Base-by-base conservation (phyloP, 2,113 vertebrate genomes). In the Oreotrochilus melanogaster region DNA sequence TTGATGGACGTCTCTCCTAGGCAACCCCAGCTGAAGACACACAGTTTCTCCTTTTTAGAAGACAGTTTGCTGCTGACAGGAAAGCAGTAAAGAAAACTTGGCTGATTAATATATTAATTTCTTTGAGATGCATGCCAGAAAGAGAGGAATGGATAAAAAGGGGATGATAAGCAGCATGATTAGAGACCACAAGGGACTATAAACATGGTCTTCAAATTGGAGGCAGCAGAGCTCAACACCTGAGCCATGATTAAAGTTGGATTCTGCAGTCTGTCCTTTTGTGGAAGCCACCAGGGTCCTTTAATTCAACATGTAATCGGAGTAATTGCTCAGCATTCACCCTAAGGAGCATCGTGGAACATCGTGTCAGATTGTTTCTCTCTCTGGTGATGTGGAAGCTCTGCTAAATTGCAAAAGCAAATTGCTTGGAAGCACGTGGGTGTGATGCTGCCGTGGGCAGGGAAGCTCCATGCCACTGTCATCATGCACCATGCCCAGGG, bases 1-100 rank as follows among this genome's bases (percentile, higher is more conserved):
- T 84, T 89, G 83, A 92, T 31, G 39, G 69, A 80, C 0, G 0
- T 42, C 65, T 81, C 65, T 92, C 47, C 72, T 35, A 35, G 71
- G 70, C 67, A 95, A 72, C 70, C 18, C 51, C 43, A 60, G 50
- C 61, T 86, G 78, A 89, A 89, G 78, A 65, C 43, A 66, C 35
- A 23, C 47, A 18, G 37, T 50, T 74, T 18, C 39, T 94, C 48
- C 39, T 64, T 73, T 88, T 58, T 43, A 58, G 69, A 84, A 75
- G 73, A 56, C 17, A 86, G 56, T 58, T 92, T 78, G 61, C 79
- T 84, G 83, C 88, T 91, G 94, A 91, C 53, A 91, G 87, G 78
- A 42, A 89, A 89, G 50, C 50, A 70, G 21, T 62, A 70, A 83
- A 60, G 81, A 70, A 89, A 56, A 43, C 33, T 17, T 70, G 67